These are phyloP conservation scores for Camponotus fellah DNA, from an alignment of 2,888 invertebrate species.

Conservation along the genomic window DNA sequence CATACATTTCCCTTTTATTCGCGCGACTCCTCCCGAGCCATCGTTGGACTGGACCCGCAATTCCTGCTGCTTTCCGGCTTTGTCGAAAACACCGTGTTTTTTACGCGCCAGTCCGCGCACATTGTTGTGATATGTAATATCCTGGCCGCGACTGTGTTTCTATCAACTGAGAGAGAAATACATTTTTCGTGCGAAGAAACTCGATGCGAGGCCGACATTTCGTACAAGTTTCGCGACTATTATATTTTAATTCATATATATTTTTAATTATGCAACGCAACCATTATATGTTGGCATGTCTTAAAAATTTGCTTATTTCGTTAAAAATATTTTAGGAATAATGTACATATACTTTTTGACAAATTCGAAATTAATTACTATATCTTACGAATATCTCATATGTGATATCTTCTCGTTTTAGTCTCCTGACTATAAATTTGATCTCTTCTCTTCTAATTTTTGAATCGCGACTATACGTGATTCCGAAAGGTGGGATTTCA, in stretches of 20 bases:
- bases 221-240: background rate
- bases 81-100: slow-evolving; percentile 53
- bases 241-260: background rate
- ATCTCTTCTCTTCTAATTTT: slow-evolving; percentile 58
- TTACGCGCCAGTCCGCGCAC: slow-evolving; percentile 38
- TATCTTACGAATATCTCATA: slow-evolving; percentile 65
- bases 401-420: slow-evolving; percentile 53
- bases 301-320: background rate
- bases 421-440: too few relatives aligned
- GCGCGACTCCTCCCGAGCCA: slow-evolving; percentile 69
- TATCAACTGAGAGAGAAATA: slow-evolving; percentile 34
- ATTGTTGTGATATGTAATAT: slow-evolving; percentile 54
- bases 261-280: background rate
- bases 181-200: slow-evolving; percentile 8
- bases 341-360: background rate
- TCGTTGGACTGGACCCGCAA: slow-evolving; percentile 48
- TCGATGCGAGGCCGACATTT: slow-evolving; percentile 13
- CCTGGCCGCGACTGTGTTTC: slow-evolving; percentile 42
- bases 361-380: slow-evolving; percentile 51
- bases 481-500: slow-evolving; percentile 71
- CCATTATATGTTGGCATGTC: background rate
- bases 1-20: slow-evolving; percentile 86
- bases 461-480: slow-evolving; percentile 65
- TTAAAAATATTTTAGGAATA: background rate
- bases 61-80: slow-evolving; percentile 42